Evolutionary conservation across 2,888 invertebrate genomes (phyloP), one percentile per base, ranked within the genome.

Genomic region (Epirrita christyi): DNA sequence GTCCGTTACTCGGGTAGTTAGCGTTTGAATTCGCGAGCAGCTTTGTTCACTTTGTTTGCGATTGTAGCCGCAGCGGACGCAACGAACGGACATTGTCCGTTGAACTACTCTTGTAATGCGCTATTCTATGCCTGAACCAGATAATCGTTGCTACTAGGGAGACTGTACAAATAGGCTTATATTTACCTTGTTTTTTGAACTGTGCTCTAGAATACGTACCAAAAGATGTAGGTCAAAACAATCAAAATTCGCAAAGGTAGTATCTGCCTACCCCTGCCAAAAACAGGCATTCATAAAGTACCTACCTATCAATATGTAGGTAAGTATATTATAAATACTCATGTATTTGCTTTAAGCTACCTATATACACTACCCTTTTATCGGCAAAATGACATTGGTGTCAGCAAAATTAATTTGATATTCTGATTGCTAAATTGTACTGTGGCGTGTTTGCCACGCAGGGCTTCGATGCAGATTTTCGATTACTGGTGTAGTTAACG

Each of bases 1-100:
- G 56, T 51, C 53, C 63, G 65, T 54, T 53, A 57, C 58, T 58
- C 56, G 49, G 45, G 46, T 69, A 62, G 68, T 71, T 68, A 69
- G 53, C 55, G 62, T 51, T 63, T 66, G 66, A 65, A 59, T 65
- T 56, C 38, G 67, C 61, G 47, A 62, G 49, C 52, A 46, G 43
- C 46, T 32, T 41, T 55, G 55, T 58, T 43, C 42, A 9, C 54
- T 54, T 42, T 37, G 42, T 54, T 40, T 6, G 42, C n/a, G 40
- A 15, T 40, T 42, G 47, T 36, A 32, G 47, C 36, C 36, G 21
- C 2, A 43, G 49, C 34, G 49, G 51, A 34, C 42, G 37, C 38
- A 45, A 9, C 45, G n/a, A 34, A 14, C 55, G 40, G 44, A 50
- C 45, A 32, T 13, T 15, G 50, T 49, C 49, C 49, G 49, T 49